Base-by-base conservation (phyloP, 92 coral and sea anemone genomes). In the Hydrozoanthus gracilis region DNA sequence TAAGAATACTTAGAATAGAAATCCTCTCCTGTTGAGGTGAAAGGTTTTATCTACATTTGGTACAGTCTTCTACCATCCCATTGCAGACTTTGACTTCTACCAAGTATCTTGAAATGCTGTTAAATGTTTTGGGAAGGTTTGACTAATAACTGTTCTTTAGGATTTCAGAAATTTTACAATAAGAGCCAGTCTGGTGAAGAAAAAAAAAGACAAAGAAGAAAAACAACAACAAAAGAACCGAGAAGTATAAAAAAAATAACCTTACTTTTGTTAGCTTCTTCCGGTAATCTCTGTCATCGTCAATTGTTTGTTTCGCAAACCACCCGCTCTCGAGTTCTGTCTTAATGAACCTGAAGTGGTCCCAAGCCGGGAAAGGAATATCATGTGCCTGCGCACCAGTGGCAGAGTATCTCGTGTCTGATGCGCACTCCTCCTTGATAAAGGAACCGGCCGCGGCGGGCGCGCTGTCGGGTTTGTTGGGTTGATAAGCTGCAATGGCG, bases 371-470 rank as follows among this genome's bases (percentile, higher is more conserved):
- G 17, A 17, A 71, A 6, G 99, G 99, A n/a, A 97, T 83, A 15
- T 86, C 45, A 16, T 82, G 60, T 7, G 86, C 65, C 55, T 86
- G 82, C 1, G 95, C 35, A 3, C 99, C 99, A 14, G 89, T 88
- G 55, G 87, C 95, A 6, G 93, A 90, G 65, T 71, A 95, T 92
- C 92, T 97, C 80, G 94, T 95, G 0, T 90, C 76, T 44, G 98
- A 84, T 11, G 87, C 98, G 73, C 99, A 97, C 44, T 97, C 98
- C 69, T 90, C 88, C 62, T 93, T 92, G 73, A 95, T 93, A 82
- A 91, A 96, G 8, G 99, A 96, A 15, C 89, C 88, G 5, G 93
- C 86, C 54, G 92, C 92, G 7, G 98, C 86, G n/a, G 93, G 89
- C 39, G 79, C 91, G 44, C 88, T 90, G 66, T 91, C 98, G 0